These are phyloP conservation scores for Chymomyza costata DNA, from an alignment of 1,140 invertebrate genomes.

Conservation along the genomic window DNA sequence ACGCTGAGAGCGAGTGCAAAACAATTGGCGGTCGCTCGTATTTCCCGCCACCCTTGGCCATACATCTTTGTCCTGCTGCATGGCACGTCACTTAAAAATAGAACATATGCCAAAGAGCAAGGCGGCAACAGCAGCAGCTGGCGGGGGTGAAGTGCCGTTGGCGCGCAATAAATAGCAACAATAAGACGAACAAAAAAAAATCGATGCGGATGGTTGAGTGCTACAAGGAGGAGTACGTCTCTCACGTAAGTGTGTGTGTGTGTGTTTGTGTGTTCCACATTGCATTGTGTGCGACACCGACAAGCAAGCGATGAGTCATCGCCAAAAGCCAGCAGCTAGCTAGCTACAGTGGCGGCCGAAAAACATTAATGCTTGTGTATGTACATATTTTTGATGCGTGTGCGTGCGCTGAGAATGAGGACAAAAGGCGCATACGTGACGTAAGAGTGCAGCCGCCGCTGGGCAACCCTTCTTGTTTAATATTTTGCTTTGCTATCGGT, in stretches of 20 bases:
- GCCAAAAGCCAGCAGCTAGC: no score
- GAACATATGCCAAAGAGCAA: constrained; percentile 62
- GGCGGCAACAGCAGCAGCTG: constrained; percentile 15
- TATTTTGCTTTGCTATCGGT: no score
- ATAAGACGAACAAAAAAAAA: constrained; percentile 62
- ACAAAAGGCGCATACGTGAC: constrained; percentile 25
- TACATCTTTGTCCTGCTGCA: constrained; percentile 21
- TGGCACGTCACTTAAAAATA: constrained; percentile 48
- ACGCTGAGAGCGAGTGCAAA: no score
- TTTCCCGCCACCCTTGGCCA: background rate
- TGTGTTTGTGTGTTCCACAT: constrained; percentile 54
- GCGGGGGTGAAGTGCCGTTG: constrained; percentile 39
- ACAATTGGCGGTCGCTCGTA: constrained; percentile 1
- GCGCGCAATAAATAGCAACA: constrained; percentile 64
- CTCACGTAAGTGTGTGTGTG: constrained; percentile 16
- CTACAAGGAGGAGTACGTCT: constrained; percentile 39
- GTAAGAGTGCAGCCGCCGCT: constrained; percentile 16
- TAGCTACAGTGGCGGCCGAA: constrained; percentile 51
- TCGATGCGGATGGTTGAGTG: constrained; percentile 63
- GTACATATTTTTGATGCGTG: background rate
- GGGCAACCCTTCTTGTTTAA: no score
- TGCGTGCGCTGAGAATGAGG: constrained; percentile 10
- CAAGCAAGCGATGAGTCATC: constrained; percentile 55
- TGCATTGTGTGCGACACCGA: constrained; percentile 51
- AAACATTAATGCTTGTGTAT: constrained; percentile 11